These are phyloP conservation scores for Drosophila flavopinicola DNA, from an alignment of 2,888 invertebrate genomes.

Conservation along the genomic window DNA sequence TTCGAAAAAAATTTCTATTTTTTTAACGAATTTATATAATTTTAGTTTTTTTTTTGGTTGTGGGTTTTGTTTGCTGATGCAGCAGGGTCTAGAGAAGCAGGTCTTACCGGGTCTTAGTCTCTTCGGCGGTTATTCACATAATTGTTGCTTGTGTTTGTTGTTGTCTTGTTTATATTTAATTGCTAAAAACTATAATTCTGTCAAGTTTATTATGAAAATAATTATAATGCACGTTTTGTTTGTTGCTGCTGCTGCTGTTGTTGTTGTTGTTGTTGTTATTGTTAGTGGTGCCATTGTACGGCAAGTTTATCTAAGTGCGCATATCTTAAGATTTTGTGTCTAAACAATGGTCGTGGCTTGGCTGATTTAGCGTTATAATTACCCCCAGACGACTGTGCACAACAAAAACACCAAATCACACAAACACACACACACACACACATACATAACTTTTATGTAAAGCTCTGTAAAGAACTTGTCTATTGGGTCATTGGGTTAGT, in stretches of 20 bases:
- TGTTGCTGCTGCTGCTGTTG: constrained; percentile 23
- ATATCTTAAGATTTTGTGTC: constrained; percentile 66
- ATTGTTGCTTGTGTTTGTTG: constrained; percentile 65
- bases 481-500: constrained; percentile 79
- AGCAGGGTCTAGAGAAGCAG: constrained; percentile 59
- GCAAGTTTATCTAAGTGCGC: constrained; percentile 75
- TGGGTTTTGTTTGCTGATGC: constrained; percentile 49
- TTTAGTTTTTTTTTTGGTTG: constrained; percentile 32
- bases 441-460: constrained; percentile 44
- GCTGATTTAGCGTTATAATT: constrained; percentile 77
- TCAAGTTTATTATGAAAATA: constrained; percentile 81
- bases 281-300: constrained; percentile 63
- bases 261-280: constrained; percentile 25
- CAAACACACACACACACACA: constrained; percentile 15
- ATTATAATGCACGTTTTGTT: constrained; percentile 73
- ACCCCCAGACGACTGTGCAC: constrained; percentile 59
- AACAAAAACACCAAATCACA: constrained; percentile 48
- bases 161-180: constrained; percentile 73
- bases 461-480: constrained; percentile 71
- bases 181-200: constrained; percentile 81
- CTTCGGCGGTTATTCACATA: constrained; percentile 64
- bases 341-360: constrained; percentile 72
- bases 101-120: constrained; percentile 53
- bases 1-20: constrained; percentile 35
- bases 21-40: constrained; percentile 15